phyloP scores from a whole-genome alignment of 2,888 invertebrate genomes.

The Lasioglossum figueresi region DNA sequence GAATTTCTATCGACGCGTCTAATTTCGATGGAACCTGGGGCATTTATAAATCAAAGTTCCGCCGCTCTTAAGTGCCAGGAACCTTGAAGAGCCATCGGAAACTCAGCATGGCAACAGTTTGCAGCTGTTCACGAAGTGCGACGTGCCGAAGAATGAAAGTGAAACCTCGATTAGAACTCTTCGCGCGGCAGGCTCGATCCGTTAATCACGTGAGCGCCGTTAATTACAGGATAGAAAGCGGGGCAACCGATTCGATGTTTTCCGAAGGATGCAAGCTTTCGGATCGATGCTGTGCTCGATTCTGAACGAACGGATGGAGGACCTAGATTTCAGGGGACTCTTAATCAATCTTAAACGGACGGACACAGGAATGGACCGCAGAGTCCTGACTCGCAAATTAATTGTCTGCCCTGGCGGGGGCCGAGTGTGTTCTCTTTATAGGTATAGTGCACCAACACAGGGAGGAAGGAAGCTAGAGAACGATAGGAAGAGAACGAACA shows the following conservation, averaged over 20 bases:
- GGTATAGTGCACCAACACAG: neutral
- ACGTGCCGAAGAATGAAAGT: neutral
- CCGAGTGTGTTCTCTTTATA: conserved; percentile 34
- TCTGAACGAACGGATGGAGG: conserved; percentile 24
- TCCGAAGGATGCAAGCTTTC: conserved; percentile 25
- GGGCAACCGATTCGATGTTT: conserved; percentile 15
- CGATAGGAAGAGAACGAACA: neutral
- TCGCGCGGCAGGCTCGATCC: conserved; percentile 9
- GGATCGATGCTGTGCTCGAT: conserved; percentile 43
- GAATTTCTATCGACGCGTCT: neutral
- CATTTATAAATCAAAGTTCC: neutral
- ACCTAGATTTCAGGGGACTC: conserved; percentile 61
- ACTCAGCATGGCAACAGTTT: neutral
- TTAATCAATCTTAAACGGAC: conserved; percentile 74
- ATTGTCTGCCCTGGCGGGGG: conserved; percentile 65
- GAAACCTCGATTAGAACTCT: neutral
- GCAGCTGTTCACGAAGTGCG: neutral
- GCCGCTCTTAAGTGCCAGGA: neutral
- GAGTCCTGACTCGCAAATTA: conserved; percentile 72
- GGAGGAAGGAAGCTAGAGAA: neutral
- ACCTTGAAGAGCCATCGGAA: neutral
- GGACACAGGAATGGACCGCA: conserved; percentile 63
- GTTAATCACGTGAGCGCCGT: conserved; percentile 40
- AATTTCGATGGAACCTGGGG: neutral
- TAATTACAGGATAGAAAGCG: conserved; percentile 32